Evolutionary conservation across 2,797 vertebrate species (phyloP).

Genomic region (Pitangus sulphuratus): DNA sequence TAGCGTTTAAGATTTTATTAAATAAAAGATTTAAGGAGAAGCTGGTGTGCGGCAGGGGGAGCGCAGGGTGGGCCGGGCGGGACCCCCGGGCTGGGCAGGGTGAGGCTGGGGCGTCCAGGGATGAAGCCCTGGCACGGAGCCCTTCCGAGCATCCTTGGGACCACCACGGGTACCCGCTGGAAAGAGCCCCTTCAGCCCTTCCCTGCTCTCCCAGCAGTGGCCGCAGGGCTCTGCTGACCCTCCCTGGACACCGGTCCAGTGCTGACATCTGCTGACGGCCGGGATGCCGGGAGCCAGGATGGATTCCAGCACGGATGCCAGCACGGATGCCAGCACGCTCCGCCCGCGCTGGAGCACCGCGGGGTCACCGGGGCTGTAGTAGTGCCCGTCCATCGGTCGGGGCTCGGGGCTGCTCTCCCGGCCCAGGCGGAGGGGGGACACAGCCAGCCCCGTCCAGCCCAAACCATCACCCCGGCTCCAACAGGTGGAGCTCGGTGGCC

Average conservation of each 20-base stretch:
- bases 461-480: neutral
- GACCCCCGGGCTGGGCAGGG: neutral
- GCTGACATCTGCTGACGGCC: neutral
- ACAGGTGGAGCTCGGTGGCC: neutral
- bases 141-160: neutral
- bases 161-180: neutral
- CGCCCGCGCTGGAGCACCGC: accelerated
- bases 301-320: neutral
- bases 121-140: neutral
- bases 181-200: neutral
- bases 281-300: accelerated
- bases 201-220: accelerated
- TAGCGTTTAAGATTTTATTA: accelerated
- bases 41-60: accelerated
- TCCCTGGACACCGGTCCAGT: neutral
- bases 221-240: neutral
- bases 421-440: neutral
- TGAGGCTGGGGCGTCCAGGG: neutral
- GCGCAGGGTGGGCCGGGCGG: accelerated
- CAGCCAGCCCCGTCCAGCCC: neutral
- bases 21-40: neutral
- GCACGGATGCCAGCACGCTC: neutral
- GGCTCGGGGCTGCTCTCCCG: neutral
- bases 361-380: neutral
- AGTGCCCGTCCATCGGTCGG: accelerated